These are phyloP conservation scores for Terrapene triunguis DNA, from an alignment of 2,113 vertebrate genomes.

Conservation along the genomic window DNA sequence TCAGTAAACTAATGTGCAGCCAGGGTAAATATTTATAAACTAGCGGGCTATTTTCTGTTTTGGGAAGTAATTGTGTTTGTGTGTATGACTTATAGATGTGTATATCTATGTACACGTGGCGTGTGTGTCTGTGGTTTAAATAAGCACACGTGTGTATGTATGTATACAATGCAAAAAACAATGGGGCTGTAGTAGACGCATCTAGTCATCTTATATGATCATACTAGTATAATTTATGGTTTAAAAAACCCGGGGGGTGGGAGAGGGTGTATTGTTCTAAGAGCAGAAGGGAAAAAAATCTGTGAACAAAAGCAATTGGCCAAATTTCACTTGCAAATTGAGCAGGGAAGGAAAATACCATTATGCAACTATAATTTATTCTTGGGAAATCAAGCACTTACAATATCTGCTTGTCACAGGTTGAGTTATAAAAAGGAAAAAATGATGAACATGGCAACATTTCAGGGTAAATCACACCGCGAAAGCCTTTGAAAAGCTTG, in stretches of 20 bases:
- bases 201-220: not conserved
- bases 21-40: not conserved
- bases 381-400: conserved; percentile 61
- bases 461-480: conserved; percentile 21
- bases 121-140: not conserved
- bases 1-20: not conserved
- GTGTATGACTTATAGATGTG: not conserved
- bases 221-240: not conserved
- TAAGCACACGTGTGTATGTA: not conserved
- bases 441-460: conserved; percentile 62
- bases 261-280: not conserved
- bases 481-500: not conserved
- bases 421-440: conserved; percentile 56
- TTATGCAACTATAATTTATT: conserved; percentile 73
- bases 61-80: not conserved
- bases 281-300: conserved; percentile 22
- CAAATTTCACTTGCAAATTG: conserved; percentile 77
- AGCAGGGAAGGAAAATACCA: conserved; percentile 67
- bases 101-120: rapidly evolving
- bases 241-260: not conserved
- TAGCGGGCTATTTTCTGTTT: conserved; percentile 7
- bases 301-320: conserved; percentile 66
- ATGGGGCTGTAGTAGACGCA: rapidly evolving
- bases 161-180: not conserved
- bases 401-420: conserved; percentile 27